Conservation (phyloP, 2,797 vertebrate species). For the Ceryle rudis region DNA sequence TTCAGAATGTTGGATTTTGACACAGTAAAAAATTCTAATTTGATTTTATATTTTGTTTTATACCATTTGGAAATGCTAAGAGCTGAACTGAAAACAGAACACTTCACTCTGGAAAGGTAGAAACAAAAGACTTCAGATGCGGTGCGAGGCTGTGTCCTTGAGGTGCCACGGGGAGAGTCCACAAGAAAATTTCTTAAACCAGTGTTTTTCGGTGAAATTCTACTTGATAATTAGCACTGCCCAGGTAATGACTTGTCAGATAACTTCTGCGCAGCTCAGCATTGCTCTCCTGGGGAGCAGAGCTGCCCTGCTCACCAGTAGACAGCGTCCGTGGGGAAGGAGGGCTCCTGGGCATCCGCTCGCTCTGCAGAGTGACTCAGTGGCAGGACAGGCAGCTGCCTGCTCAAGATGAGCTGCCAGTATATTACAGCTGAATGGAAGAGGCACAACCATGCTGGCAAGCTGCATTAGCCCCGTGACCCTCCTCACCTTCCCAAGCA, state of each 20-base stretch:
- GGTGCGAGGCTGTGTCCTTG: not conserved
- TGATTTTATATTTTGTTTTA: not conserved
- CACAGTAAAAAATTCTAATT: not conserved
- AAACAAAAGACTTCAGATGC: rapidly evolving
- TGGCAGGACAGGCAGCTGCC: not conserved
- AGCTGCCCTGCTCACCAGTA: not conserved
- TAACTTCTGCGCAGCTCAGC: not conserved
- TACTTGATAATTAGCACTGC: not conserved
- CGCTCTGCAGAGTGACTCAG: not conserved
- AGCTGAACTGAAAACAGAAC: not conserved
- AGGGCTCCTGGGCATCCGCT: not conserved
- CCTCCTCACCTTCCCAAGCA: not conserved
- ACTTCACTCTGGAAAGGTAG: not conserved
- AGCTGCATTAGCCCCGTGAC: not conserved
- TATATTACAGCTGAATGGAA: not conserved
- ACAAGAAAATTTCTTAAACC: not conserved
- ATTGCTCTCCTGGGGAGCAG: not conserved
- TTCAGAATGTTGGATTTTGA: not conserved
- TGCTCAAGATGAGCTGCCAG: not conserved
- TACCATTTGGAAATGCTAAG: not conserved
- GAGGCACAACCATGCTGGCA: not conserved
- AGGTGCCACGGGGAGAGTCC: not conserved
- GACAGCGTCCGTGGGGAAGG: rapidly evolving
- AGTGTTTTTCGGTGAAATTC: not conserved
- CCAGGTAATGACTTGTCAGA: not conserved